phyloP scores from a whole-genome alignment of 2,888 invertebrate species.

The Yponomeuta malinellus region DNA sequence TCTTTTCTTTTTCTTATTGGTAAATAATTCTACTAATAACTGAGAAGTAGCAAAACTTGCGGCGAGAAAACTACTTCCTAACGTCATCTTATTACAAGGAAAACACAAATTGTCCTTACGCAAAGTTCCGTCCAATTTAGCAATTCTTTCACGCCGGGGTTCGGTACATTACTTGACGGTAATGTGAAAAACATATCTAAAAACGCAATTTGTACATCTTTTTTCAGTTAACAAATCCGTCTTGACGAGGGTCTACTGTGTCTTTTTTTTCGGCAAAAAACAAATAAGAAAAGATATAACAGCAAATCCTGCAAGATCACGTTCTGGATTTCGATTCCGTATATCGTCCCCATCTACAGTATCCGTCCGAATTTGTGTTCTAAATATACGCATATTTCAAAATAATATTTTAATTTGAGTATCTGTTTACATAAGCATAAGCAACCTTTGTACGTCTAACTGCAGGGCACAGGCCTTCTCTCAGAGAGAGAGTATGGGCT shows the following conservation, averaged over 20 bases:
- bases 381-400: not conserved
- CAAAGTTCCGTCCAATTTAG: slow-evolving; percentile 22
- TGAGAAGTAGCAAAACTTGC: not conserved
- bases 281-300: slow-evolving; percentile 59
- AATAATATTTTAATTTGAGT: too few relatives aligned
- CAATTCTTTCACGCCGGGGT: slow-evolving; percentile 32
- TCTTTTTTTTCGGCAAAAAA: slow-evolving; percentile 51
- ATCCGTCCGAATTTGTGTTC: slow-evolving; percentile 5
- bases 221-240: slow-evolving; percentile 68
- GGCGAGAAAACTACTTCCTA: not conserved
- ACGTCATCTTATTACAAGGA: slow-evolving; percentile 5
- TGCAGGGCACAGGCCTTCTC: too few relatives aligned
- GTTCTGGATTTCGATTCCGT: slow-evolving; percentile 43
- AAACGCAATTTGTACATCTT: slow-evolving; percentile 63
- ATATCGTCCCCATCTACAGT: slow-evolving; percentile 7
- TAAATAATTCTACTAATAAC: slow-evolving; percentile 2
- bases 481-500: too few relatives aligned
- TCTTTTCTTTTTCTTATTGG: not conserved
- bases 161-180: slow-evolving; percentile 58
- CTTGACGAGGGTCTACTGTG: slow-evolving; percentile 61
- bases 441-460: too few relatives aligned
- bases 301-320: slow-evolving; percentile 61
- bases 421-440: too few relatives aligned
- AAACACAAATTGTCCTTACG: not conserved
- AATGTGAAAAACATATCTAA: slow-evolving; percentile 44